Evolutionary conservation across 2,888 invertebrate species (phyloP), one percentile per base, ranked within the genome.

Genomic region (Aleiodes leptofemur): DNA sequence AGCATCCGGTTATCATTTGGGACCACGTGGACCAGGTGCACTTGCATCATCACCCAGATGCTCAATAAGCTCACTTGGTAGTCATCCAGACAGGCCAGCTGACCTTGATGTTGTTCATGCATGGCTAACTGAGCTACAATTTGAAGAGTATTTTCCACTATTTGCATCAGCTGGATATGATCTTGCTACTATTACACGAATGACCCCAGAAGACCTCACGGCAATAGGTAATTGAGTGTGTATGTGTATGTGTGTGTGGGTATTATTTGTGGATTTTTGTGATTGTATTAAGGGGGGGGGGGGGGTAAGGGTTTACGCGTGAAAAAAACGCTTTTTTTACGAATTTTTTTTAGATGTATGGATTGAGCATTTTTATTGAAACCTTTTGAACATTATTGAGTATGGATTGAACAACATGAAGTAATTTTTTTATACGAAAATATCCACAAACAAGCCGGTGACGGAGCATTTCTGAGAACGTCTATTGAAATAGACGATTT

Each of bases 151-250:
- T 91, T 96, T 96, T 81, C 94, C 96, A 66, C 92, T 98, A 76
- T 99, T 99, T 90, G 93, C 97, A 79, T 94, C 96, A 56, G 98
- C 98, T 13, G 99, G 99, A 51, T 99, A 99, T 90, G 99, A 99
- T 91, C 94, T 99, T 91, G 96, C 97, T 34, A 99, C 99, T 1
- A 97, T 99, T 86, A 96, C 98, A n/a, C 93, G 98, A 83, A 98
- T 99, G 98, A 99, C 99, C 13, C 99, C 99, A 0, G 98, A 99
- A 91, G 97, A 96, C 91, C 92, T 96, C 83, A 95, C 95, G 61
- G 95, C 95, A 72, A 95, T 96, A 86, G 95, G 95, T 88, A 59
- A 69, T 78, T 76, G 68, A 76, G 59, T 48, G 48, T 64, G 11
- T 43, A 43, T 43, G 43, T 64, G 14, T 16, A 9, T 14, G 64